Evolutionary conservation across 2,888 invertebrate genomes (phyloP), one percentile per base, ranked within the genome.

Genomic region (Agelastica alni): DNA sequence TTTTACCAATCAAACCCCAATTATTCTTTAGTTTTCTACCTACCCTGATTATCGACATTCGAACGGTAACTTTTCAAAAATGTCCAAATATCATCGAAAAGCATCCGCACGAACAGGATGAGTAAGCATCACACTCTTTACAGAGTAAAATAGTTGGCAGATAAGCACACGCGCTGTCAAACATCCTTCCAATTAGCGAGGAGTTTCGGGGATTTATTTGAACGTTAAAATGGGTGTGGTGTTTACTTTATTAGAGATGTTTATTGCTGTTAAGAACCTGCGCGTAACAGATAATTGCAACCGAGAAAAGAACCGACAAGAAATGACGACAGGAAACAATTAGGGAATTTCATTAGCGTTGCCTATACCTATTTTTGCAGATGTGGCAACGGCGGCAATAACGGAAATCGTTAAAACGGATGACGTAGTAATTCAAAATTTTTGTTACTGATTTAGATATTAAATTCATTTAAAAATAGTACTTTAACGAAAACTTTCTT

Each of bases 101-200:
- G 53, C 60, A 61, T 62, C 62, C 61, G 62, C 42, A 43, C 34
- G 54, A 53, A 57, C 46, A 48, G 60, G 63, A 63, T 63, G 61
- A 63, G 61, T 47, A 18, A 16, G 14, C 31, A 13, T 18, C 44
- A 51, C 58, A 59, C 56, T 53, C 55, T 49, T 54, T 45, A 46
- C 43, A 60, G 56, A 60, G 53, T 56, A 61, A 62, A 65, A 64
- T 62, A 59, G 57, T n/a, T 57, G 60, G 53, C 51, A 61, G 60
- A 63, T 62, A 62, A 61, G 63, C 61, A 60, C 60, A 66, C 62
- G 60, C 59, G 62, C 74, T 74, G 74, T 75, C 75, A 74, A 75
- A 75, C 74, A 73, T 73, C 73, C 72, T 72, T 74, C 74, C 75
- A 76, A 76, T 76, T 76, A 76, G 75, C 67, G 69, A 67, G 14